Evolutionary conservation across 2,113 vertebrate species (phyloP).

Genomic region (Tringa solitaria): DNA sequence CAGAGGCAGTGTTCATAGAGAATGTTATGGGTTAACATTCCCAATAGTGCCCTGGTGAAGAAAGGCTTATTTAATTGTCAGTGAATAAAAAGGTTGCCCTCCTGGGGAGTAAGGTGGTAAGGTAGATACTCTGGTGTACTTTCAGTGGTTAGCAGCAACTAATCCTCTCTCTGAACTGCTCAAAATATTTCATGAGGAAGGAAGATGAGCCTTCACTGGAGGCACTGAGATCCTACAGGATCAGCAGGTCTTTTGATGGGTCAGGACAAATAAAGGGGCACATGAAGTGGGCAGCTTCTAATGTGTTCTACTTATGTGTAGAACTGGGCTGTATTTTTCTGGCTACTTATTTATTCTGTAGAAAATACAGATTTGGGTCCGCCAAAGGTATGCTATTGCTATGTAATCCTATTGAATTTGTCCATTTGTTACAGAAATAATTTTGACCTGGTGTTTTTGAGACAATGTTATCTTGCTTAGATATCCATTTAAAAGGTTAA

Average conservation of each 20-base stretch:
- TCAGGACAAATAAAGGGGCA: neutral
- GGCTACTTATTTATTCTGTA: neutral
- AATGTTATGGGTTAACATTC: neutral
- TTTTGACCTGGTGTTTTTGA: neutral
- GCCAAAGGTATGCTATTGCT: neutral
- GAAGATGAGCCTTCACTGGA: neutral
- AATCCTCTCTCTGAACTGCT: neutral
- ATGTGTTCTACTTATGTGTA: neutral
- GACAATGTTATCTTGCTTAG: neutral
- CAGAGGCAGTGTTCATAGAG: neutral
- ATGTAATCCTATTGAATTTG: neutral
- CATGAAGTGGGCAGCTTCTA: neutral
- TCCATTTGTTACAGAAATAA: neutral
- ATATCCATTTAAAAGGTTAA: neutral
- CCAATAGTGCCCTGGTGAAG: neutral
- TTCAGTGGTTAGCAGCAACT: neutral
- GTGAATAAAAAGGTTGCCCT: neutral
- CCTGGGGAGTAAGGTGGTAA: neutral
- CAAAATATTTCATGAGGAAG: neutral
- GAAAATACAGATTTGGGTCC: constrained; percentile 10
- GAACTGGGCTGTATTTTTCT: neutral
- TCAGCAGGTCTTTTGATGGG: neutral
- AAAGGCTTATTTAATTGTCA: neutral
- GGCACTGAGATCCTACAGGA: neutral
- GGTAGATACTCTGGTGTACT: neutral